Evolutionary conservation across 2,888 invertebrate genomes (phyloP), one percentile per base, ranked within the genome.

Genomic region (Heliothis peltigera): DNA sequence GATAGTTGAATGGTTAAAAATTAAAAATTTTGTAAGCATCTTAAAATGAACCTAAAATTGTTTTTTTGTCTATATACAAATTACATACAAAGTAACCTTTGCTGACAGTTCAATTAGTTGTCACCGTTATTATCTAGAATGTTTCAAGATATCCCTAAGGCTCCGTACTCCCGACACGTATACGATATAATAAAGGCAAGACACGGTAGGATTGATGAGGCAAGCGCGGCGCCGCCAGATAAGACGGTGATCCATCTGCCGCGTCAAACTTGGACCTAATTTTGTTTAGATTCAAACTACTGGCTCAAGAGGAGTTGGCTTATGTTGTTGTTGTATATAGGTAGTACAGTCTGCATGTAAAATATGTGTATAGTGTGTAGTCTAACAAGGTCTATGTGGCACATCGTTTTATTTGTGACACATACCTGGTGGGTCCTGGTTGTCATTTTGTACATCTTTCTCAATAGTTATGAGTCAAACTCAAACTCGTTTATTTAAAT

Each of bases 201-300:
- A 75, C 62, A 35, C 44, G 35, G 18, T 32, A 72, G 28, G 75
- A 77, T 77, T 78, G 78, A 77, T 78, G 77, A 75, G 68, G 35
- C 15, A 21, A 43, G 68, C 57, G 53, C 56, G 56, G 68, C 21
- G 62, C n/a, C 43, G 6, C 6, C 17, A 56, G 77, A 78, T 78
- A 78, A 75, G 58, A 58, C 64, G 54, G 73, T 67, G 66, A 78
- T 78, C 79, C 72, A 78, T 77, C 78, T 69, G 22, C 22, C 62
- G 21, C 63, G 78, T 64, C 75, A 58, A 77, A 77, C 58, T 77
- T 63, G 28, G 12, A 17, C 56, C 59, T 65, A 70, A 66, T 77
- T 56, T 74, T 76, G 74, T 73, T 73, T 77, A 73, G 48, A 63
- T 17, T 64, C 51, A n/a, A 57, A 76, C 69, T 76, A 55, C 28